Evolutionary conservation across 2,797 vertebrate species (phyloP), one percentile per base, ranked within the genome.

Genomic region (Pipistrellus pygmaeus): DNA sequence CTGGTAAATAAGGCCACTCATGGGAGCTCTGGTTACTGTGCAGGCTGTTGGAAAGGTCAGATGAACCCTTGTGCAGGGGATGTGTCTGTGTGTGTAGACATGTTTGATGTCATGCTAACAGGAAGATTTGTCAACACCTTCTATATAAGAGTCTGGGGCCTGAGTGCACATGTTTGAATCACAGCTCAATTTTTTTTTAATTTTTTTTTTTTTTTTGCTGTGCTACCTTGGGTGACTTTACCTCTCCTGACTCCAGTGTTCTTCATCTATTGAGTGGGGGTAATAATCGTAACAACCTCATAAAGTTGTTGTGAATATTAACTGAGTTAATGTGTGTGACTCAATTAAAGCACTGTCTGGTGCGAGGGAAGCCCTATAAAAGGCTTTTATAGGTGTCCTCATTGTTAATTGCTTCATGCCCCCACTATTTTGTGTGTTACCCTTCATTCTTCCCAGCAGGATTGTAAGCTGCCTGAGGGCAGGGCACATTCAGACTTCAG

Each of bases 331-430:
- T 76, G 71, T 32, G 64, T 64, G 62, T 84, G 86, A 92, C 57
- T 73, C 76, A 72, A 73, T 85, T 88, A 88, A 90, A 95, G 82
- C 64, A 92, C 48, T 60, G 82, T 35, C 68, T 93, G 64, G 60
- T 85, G 44, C 35, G 64, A 83, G 46, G 66, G 72, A 88, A 90
- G 80, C 64, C 86, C 86, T 71, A 68, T 84, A 25, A 86, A 85
- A 82, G 30, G 64, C 35, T 66, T 92, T 93, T 71, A 88, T 44
- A 30, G 86, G 23, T 85, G 69, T 88, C 85, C 53, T 41, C 60
- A 80, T 68, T 48, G 53, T 88, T 60, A 82, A 85, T 41, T 82
- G 57, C 64, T 69, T 48, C 81, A 53, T 78, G 32, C 11, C 48
- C 68, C 35, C 35, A 44, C 44, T 44, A 12, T 27, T 77, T 35